phyloP scores from a whole-genome alignment of 2,113 vertebrate genomes.

The Podarcis raffonei region DNA sequence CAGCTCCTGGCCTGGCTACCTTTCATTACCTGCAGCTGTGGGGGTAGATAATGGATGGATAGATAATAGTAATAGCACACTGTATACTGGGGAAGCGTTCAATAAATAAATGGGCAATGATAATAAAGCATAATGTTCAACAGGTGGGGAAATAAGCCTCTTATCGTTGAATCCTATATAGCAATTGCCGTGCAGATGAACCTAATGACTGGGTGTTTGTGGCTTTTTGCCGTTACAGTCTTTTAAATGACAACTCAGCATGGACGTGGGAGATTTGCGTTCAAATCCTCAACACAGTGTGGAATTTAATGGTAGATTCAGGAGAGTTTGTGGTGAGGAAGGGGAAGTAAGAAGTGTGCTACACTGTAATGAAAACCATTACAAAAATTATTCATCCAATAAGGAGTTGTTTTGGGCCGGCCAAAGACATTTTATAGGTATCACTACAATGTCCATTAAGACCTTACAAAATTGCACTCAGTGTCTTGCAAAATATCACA shows the following conservation, averaged over 20 bases:
- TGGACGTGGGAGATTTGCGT: neutral
- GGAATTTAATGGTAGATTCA: neutral
- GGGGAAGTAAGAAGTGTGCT: neutral
- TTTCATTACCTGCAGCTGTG: neutral
- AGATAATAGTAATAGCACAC: neutral
- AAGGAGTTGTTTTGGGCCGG: too few species aligned
- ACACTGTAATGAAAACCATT: neutral
- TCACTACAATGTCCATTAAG: neutral
- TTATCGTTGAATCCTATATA: neutral
- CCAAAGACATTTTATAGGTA: neutral
- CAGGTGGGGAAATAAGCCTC: neutral
- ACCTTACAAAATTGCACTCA: neutral
- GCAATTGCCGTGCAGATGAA: neutral
- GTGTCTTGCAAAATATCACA: neutral
- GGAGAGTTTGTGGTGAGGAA: too few species aligned
- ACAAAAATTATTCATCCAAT: neutral
- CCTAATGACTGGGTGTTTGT: neutral
- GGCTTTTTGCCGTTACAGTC: neutral
- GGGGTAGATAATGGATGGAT: neutral
- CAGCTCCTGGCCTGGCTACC: neutral
- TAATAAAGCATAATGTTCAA: neutral
- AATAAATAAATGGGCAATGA: neutral
- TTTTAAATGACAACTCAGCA: neutral
- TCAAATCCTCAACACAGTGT: neutral
- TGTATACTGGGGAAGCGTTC: neutral